Conservation (phyloP, 2,888 invertebrate genomes). For the Diaprepes abbreviatus region DNA sequence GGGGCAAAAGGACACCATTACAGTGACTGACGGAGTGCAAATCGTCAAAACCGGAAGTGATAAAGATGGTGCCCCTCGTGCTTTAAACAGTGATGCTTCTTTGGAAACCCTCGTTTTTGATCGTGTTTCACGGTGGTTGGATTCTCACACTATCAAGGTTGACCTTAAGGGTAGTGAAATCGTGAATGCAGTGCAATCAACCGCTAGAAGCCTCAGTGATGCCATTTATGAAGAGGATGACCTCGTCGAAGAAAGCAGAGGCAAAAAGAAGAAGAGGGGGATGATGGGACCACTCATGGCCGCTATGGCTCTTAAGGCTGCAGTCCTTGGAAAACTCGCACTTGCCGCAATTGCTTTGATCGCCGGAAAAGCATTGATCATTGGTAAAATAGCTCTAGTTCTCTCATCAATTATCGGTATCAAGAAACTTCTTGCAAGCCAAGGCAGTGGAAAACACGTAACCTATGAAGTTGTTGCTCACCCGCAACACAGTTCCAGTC, state of each 20-base stretch:
- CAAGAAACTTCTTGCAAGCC: conserved; percentile 83
- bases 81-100: conserved; percentile 75
- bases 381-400: conserved; percentile 88
- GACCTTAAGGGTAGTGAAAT: conserved; percentile 89
- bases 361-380: conserved; percentile 86
- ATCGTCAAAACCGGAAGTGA: conserved; percentile 83
- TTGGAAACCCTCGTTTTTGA: conserved; percentile 76
- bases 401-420: conserved; percentile 87
- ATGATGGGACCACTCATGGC: conserved; percentile 83
- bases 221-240: conserved; percentile 75
- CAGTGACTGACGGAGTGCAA: conserved; percentile 86
- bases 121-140: conserved; percentile 82
- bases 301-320: conserved; percentile 82
- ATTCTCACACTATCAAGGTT: conserved; percentile 85
- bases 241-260: conserved; percentile 81
- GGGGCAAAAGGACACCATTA: conserved; percentile 84
- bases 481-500: conserved; percentile 82
- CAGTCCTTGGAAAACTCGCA: conserved; percentile 82
- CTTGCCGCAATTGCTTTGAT: conserved; percentile 87
- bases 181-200: conserved; percentile 82
- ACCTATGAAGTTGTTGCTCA: conserved; percentile 91
- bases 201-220: conserved; percentile 85
- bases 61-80: conserved; percentile 84
- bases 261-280: conserved; percentile 84
- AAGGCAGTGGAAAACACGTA: conserved; percentile 81